These are phyloP conservation scores for Cyrtodaria siliqua DNA, from an alignment of 2,888 invertebrate genomes.

Conservation along the genomic window DNA sequence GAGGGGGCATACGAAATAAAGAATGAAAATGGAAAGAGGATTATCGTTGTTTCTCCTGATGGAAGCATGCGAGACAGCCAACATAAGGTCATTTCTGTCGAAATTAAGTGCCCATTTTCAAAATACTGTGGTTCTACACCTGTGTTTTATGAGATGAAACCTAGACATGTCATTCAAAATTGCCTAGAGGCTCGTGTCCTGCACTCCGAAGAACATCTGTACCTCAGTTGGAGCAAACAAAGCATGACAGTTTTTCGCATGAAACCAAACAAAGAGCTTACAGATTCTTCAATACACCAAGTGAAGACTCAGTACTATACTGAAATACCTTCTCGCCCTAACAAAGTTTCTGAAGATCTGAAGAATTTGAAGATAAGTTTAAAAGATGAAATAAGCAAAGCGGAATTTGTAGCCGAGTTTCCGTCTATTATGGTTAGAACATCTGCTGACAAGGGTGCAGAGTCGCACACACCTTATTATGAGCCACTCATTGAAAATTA, in stretches of 20 bases:
- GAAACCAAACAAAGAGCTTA: not conserved
- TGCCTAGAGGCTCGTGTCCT: conserved; percentile 19
- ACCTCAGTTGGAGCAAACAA: conserved; percentile 29
- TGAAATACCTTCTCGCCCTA: too few species aligned
- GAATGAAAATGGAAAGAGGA: not conserved
- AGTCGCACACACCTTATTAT: too few species aligned
- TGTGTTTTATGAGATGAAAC: conserved; percentile 19
- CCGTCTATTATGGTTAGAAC: too few species aligned
- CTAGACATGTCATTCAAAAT: conserved; percentile 18
- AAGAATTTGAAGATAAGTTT: too few species aligned
- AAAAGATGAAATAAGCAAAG: too few species aligned
- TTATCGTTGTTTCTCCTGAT: conserved; percentile 40
- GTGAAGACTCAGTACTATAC: too few species aligned
- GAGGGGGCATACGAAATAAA: conserved; percentile 28
- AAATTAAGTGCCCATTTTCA: conserved; percentile 42
- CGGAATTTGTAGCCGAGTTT: too few species aligned
- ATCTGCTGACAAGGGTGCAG: too few species aligned
- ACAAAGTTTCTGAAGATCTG: too few species aligned
- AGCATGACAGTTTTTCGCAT: conserved; percentile 25
- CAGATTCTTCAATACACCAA: too few species aligned
- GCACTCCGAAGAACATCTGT: conserved; percentile 13
- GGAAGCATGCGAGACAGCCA: conserved; percentile 13
- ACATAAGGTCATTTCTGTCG: conserved; percentile 6
- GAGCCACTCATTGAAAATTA: too few species aligned
- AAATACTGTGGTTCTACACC: conserved; percentile 24